These are phyloP conservation scores for Eospalax fontanierii DNA, from an alignment of 2,797 vertebrate species.

Conservation along the genomic window DNA sequence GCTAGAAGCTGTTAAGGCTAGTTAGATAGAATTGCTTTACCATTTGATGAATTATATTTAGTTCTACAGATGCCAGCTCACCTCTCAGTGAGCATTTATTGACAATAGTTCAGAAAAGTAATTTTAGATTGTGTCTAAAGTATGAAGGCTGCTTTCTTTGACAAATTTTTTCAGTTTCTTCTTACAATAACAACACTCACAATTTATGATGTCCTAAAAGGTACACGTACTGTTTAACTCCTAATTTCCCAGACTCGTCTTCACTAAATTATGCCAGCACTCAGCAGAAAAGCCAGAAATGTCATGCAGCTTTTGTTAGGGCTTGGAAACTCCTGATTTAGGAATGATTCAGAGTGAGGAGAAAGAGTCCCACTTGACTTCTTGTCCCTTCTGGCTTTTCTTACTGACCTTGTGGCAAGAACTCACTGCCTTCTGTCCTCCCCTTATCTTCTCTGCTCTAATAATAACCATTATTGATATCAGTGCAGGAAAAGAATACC, in stretches of 20 bases:
- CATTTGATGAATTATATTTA: background rate
- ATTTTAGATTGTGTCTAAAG: background rate
- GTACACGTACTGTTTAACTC: background rate
- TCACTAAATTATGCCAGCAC: background rate
- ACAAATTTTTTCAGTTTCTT: background rate
- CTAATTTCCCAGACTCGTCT: background rate
- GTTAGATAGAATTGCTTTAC: constrained; percentile 2
- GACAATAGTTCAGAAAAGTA: background rate
- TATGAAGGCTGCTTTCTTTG: constrained; percentile 23
- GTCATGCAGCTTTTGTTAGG: background rate
- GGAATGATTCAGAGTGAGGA: background rate
- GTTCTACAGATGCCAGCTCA: background rate
- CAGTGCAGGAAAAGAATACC: background rate
- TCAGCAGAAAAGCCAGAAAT: background rate
- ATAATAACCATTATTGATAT: constrained; percentile 3
- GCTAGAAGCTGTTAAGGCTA: background rate
- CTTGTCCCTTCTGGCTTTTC: background rate
- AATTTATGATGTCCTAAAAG: constrained; percentile 1
- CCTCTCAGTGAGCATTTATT: constrained; percentile 29
- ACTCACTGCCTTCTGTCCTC: background rate
- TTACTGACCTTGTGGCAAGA: background rate
- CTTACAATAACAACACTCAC: background rate
- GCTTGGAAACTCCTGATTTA: background rate
- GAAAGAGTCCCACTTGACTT: background rate
- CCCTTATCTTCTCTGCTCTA: background rate